A percentile compares a stretch with the other conserved stretches of the same genome.
phyloP scores from a whole-genome alignment of 2,113 vertebrate species.

The Genyomyrus donnyi region DNA sequence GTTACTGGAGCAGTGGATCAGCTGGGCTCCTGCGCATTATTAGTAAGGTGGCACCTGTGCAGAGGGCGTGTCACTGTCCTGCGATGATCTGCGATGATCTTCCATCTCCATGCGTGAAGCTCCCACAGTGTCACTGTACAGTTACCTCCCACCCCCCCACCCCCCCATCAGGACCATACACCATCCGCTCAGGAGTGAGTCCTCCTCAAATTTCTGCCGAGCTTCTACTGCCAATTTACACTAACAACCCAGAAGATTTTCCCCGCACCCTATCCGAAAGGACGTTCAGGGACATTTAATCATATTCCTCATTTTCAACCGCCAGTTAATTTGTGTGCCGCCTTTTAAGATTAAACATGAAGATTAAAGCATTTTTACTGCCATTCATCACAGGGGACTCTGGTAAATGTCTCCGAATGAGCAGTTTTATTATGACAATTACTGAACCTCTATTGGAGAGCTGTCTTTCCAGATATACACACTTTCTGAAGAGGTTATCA shows the following conservation, averaged over 20 bases:
- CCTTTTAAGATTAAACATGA: neutral
- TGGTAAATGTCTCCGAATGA: neutral
- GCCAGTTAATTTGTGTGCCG: neutral
- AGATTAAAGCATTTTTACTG: neutral
- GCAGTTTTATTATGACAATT: neutral
- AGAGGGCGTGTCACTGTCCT: neutral
- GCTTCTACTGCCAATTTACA: neutral
- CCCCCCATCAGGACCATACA: neutral
- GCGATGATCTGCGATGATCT: neutral
- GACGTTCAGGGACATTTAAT: neutral
- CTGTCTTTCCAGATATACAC: neutral
- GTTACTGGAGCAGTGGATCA: slow-evolving; percentile 40
- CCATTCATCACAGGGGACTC: neutral
- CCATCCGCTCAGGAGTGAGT: neutral
- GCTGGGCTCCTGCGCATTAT: slow-evolving; percentile 30
- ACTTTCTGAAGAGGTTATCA: neutral
- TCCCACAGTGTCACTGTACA: neutral
- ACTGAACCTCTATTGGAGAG: neutral
- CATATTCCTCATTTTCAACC: neutral
- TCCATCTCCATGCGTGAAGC: neutral
- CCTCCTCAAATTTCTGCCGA: neutral
- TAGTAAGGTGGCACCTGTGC: neutral
- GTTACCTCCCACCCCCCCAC: neutral
- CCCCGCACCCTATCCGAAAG: neutral
- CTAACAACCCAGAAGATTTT: neutral